phyloP scores from a whole-genome alignment of 2,797 vertebrate species.

The Denticeps clupeoides region DNA sequence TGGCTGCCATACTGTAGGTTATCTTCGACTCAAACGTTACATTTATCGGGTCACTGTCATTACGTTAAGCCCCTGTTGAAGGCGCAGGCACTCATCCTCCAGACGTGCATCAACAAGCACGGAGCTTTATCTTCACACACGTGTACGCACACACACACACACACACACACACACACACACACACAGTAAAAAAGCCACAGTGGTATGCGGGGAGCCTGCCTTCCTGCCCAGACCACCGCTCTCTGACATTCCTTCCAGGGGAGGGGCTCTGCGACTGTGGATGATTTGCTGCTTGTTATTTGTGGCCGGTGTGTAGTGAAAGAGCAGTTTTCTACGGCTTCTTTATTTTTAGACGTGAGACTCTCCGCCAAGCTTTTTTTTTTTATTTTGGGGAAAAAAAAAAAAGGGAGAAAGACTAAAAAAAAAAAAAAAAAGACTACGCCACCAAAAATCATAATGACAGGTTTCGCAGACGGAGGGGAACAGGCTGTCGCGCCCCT shows the following conservation, averaged over 20 bases:
- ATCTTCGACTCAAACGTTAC: too few species aligned
- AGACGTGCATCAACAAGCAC: too few species aligned
- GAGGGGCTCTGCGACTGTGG: neutral
- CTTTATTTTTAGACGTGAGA: conserved; percentile 3
- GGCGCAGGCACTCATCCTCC: too few species aligned
- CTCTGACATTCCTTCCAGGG: conserved; percentile 3
- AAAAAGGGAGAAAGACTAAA: too few species aligned
- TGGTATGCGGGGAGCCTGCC: neutral
- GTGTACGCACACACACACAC: too few species aligned
- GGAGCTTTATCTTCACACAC: too few species aligned
- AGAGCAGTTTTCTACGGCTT: neutral
- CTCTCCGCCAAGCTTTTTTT: conserved; percentile 1
- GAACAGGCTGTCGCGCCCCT: conserved; percentile 1
- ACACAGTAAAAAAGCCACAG: conserved; percentile 1
- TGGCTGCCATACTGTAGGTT: too few species aligned
- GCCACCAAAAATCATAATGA: conserved; percentile 3
- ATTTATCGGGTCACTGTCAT: too few species aligned
- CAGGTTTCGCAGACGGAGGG: conserved; percentile 4
- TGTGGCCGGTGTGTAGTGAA: neutral
- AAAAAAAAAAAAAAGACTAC: too few species aligned
- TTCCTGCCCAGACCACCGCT: neutral
- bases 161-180: too few species aligned
- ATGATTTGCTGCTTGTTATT: conserved; percentile 1
- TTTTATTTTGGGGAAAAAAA: too few species aligned
- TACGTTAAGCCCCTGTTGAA: too few species aligned